phyloP scores from a whole-genome alignment of 2,113 vertebrate genomes.

The Aramus guarauna region DNA sequence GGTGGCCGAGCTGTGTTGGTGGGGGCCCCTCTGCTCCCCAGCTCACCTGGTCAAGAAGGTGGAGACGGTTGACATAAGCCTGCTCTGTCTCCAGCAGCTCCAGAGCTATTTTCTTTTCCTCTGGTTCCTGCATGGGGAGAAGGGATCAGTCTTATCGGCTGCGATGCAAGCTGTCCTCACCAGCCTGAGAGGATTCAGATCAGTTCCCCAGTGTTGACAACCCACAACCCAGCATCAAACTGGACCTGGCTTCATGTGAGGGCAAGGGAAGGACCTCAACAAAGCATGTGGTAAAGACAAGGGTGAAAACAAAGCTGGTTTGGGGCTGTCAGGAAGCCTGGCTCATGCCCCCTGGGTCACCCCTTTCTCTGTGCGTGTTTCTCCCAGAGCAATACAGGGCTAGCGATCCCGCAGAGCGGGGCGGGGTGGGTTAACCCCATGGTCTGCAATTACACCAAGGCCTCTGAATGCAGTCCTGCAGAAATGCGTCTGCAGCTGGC shows the following conservation, averaged over 20 bases:
- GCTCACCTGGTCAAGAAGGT: constrained; percentile 85
- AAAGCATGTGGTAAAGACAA: neutral
- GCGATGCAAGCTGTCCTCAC: too few species aligned
- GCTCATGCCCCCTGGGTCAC: neutral
- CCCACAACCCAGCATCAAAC: neutral
- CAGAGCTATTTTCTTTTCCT: constrained; percentile 78
- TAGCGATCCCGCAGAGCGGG: fast-evolving
- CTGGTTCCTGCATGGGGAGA: constrained; percentile 48
- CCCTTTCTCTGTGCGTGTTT: neutral
- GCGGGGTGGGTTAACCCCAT: neutral
- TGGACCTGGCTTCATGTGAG: neutral
- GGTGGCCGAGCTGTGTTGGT: neutral
- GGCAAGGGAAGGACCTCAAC: neutral
- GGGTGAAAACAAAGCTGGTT: neutral
- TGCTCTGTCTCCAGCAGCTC: constrained; percentile 88
- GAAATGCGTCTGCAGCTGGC: fast-evolving
- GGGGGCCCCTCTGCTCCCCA: neutral
- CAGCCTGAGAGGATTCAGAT: neutral
- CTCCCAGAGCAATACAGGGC: neutral
- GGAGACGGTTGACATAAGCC: constrained; percentile 83
- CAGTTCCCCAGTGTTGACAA: neutral
- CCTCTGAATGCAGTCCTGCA: neutral
- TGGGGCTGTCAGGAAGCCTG: neutral
- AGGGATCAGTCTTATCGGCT: neutral
- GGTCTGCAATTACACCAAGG: neutral